Base-by-base conservation (phyloP, 2,113 vertebrate genomes). In the Morone saxatilis region DNA sequence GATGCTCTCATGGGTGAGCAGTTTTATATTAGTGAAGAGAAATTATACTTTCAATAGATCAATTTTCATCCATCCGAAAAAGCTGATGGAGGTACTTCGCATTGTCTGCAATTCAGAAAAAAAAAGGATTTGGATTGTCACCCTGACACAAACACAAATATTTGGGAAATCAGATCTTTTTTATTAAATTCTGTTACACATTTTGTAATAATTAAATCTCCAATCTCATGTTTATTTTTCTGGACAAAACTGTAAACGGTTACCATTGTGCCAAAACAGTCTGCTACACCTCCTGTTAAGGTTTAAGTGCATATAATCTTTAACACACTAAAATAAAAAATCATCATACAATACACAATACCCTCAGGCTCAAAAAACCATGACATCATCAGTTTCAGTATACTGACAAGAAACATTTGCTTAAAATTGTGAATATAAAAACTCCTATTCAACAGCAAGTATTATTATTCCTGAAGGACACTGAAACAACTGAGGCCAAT, bases 111-210 rank as follows among this genome's bases (percentile, higher is more conserved):
- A 76, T 13, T 38, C 2, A 31, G 6, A 1, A 10, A 53, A 74
- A 25, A 41, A 31, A 31, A 31, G 31, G 31, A 31, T 31, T 13
- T 16, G 11, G 0, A 65, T n/a, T 65, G 16, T 10, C 14, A 38
- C 1, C 3, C 40, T 36, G 1, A 75, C 13, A 86, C 20, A 76
- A 83, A 75, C 36, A 45, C 40, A 51, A 60, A 13, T 31, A 56
- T 70, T 25, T 77, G 7, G n/a, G 13, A 61, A 86, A 85, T 72
- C 19, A 56, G 4, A 31, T 78, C 17, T 25, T 69, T 25, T 91
- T 90, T 89, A 89, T 91, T 89, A 5, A 40, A 31, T 82, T 71
- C 22, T 83, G 38, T 66, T 69, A 22, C 13, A 78, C 25, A 84
- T 56, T 38, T 20, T 61, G 43, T 43, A 36, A 76, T n/a, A 59